phyloP scores from a whole-genome alignment of 2,113 vertebrate genomes.

The Semicossyphus pulcher region DNA sequence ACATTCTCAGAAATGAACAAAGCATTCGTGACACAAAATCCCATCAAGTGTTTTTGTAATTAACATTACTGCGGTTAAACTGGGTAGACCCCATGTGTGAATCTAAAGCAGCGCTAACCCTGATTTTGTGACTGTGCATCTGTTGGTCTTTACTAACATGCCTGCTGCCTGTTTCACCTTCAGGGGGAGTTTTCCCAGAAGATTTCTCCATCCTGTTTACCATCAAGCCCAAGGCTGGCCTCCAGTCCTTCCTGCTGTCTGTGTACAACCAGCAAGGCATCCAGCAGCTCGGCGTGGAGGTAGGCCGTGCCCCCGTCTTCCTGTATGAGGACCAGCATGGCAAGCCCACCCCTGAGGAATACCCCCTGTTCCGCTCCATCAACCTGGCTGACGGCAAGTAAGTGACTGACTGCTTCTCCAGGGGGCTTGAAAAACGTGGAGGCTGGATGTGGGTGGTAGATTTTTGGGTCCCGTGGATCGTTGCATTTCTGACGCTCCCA shows the following conservation, averaged over 20 bases:
- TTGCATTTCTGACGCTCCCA: neutral
- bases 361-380: constrained; percentile 93
- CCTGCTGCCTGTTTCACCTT: constrained; percentile 30
- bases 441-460: constrained; percentile 19
- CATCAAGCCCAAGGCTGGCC: constrained; percentile 92
- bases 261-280: constrained; percentile 94
- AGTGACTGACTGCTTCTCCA: constrained; percentile 76
- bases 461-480: neutral
- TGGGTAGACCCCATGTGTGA: constrained; percentile 1
- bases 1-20: neutral
- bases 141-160: constrained; percentile 9
- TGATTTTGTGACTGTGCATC: neutral
- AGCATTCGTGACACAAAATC: neutral
- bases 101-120: neutral
- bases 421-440: neutral
- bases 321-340: constrained; percentile 96
- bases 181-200: constrained; percentile 92
- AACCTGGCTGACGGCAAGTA: constrained; percentile 97
- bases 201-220: constrained; percentile 98
- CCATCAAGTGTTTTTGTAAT: neutral
- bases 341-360: constrained; percentile 93
- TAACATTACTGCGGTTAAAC: constrained; percentile 6
- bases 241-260: constrained; percentile 95
- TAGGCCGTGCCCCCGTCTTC: constrained; percentile 94
- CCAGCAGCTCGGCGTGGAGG: constrained; percentile 96